Evolutionary conservation across 2,888 invertebrate genomes (phyloP), one percentile per base, ranked within the genome.

Genomic region (Trachelus troglodyta): DNA sequence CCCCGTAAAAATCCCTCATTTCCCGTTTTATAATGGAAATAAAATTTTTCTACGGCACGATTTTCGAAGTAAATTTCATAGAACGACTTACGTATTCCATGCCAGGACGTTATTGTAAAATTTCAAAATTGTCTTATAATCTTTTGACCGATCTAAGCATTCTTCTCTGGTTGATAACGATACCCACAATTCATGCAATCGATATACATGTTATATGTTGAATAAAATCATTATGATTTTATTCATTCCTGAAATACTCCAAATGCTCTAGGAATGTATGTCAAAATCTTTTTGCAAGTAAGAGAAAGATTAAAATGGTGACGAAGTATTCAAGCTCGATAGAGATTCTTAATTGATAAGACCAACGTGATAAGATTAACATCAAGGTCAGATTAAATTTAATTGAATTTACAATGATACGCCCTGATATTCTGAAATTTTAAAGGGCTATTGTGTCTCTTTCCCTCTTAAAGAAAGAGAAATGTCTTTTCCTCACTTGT

Each of bases 321-420:
- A 23, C 23, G 56, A 56, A 56, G 23, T 56, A 56, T 56, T 56
- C 4, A 56, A 56, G 23, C 56, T 56, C 56, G 77, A 73, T 71
- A 69, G 76, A 80, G 80, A 81, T 80, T 76, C 75, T 75, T 77
- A 33, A 30, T 73, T 34, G 81, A 81, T 81, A 81, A 81, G 77
- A 74, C 33, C 12, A 73, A 73, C 56, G 69, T 68, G 81, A 81
- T 81, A 81, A 81, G 81, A 81, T 81, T 79, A 56, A 75, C 30
- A 56, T 23, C 23, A 23, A 35, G 76, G 76, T 77, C 35, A 75
- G 33, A 77, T n/a, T 40, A 74, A 75, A 73, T 75, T 75, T 76
- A 75, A 79, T 31, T 69, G 37, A 76, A 76, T 77, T 35, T 73
- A 9, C 40, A 76, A 34, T 34, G 75, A 73, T 77, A 78, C 35